phyloP scores from a whole-genome alignment of 2,888 invertebrate genomes.

The Belgica antarctica region DNA sequence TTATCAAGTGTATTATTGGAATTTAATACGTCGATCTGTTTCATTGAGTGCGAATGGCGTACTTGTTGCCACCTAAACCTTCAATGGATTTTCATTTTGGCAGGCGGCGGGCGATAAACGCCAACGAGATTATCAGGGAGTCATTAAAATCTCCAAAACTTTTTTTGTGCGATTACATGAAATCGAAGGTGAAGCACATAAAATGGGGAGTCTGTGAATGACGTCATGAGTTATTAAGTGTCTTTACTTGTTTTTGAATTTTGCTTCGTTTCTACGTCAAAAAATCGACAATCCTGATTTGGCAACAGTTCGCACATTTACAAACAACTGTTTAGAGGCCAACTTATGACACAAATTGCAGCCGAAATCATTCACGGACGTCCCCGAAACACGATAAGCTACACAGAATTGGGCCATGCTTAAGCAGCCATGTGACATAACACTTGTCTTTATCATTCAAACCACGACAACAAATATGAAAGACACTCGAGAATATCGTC shows the following conservation, averaged over 20 bases:
- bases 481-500: neutral
- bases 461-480: neutral
- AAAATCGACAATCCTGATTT: too few species aligned
- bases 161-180: neutral
- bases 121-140: neutral
- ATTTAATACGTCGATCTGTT: slow-evolving; percentile 11
- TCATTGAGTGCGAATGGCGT: neutral
- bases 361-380: too few species aligned
- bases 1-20: slow-evolving; percentile 30
- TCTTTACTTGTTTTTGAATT: too few species aligned
- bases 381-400: too few species aligned
- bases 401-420: neutral
- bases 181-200: neutral
- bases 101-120: neutral
- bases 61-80: slow-evolving; percentile 25
- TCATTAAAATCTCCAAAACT: slow-evolving; percentile 1
- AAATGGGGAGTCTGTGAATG: too few species aligned
- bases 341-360: too few species aligned
- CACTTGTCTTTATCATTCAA: neutral
- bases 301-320: too few species aligned
- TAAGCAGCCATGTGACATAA: neutral
- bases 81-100: neutral
- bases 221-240: too few species aligned
- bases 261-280: too few species aligned
- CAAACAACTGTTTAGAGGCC: too few species aligned